These are phyloP conservation scores for Nomada lathburiana DNA, from an alignment of 2,888 invertebrate species.

Conservation along the genomic window DNA sequence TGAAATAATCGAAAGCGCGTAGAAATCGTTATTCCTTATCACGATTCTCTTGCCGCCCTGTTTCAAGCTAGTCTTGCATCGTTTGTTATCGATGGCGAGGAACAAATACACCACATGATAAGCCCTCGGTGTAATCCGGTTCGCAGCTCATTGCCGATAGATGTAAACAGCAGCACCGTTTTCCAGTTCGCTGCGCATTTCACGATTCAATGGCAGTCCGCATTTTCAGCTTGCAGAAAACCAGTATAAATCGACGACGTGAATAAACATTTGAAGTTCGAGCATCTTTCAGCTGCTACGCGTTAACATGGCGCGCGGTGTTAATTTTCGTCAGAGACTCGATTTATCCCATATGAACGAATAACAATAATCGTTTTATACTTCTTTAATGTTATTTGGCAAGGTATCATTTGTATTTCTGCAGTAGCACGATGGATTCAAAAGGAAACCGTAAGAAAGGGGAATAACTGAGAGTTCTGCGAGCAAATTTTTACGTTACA, in stretches of 20 bases:
- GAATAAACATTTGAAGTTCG: constrained; percentile 55
- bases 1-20: too few species aligned
- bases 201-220: constrained; percentile 39
- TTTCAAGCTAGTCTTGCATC: neutral
- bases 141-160: constrained; percentile 37
- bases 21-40: neutral
- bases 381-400: constrained; percentile 63
- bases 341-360: constrained; percentile 75
- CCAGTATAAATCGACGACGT: constrained; percentile 53
- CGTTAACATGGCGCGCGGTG: constrained; percentile 54
- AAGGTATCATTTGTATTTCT: too few species aligned
- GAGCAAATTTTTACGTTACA: neutral
- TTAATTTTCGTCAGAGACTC: constrained; percentile 68
- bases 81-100: neutral
- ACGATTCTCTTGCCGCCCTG: neutral
- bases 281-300: constrained; percentile 36
- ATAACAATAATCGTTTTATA: constrained; percentile 79
- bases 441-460: too few species aligned
- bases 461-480: too few species aligned
- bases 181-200: constrained; percentile 53
- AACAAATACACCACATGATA: constrained; percentile 7
- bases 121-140: neutral
- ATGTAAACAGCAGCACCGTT: constrained; percentile 59
- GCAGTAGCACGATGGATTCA: too few species aligned
- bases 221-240: constrained; percentile 65